A percentile compares a stretch with the other conserved stretches of the same genome.
Evolutionary conservation across 2,113 vertebrate genomes (phyloP).

Genomic region (Hydrolagus affinis): DNA sequence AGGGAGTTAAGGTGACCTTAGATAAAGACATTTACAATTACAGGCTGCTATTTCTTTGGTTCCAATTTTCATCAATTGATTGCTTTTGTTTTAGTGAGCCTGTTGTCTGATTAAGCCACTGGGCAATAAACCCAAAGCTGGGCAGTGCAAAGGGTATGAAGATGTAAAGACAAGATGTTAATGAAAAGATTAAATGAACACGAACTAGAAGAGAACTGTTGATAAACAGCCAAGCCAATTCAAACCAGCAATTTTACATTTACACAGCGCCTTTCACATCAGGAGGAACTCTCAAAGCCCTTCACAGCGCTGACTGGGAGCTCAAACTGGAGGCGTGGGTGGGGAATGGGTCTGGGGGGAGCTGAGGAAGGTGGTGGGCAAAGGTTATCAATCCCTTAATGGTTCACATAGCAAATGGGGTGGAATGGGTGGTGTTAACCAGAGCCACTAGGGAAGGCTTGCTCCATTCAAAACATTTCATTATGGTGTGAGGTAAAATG

Average conservation of each 20-base stretch:
- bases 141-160: slow-evolving; percentile 55
- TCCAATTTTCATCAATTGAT: slow-evolving; percentile 96
- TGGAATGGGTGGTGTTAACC: neutral
- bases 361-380: too few relatives aligned
- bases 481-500: slow-evolving; percentile 9
- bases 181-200: slow-evolving; percentile 41
- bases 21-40: slow-evolving; percentile 78
- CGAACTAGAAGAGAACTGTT: neutral
- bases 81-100: slow-evolving; percentile 83
- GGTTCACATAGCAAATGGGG: neutral
- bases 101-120: slow-evolving; percentile 71
- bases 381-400: neutral
- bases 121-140: slow-evolving; percentile 40
- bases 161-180: slow-evolving; percentile 62
- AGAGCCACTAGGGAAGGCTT: neutral
- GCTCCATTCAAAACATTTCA: neutral
- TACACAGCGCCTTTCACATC: too few relatives aligned
- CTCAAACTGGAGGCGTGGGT: too few relatives aligned
- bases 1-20: slow-evolving; percentile 66
- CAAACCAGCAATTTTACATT: too few relatives aligned
- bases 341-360: too few relatives aligned
- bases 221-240: too few relatives aligned
- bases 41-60: slow-evolving; percentile 72
- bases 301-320: too few relatives aligned
- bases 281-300: too few relatives aligned